phyloP scores from a whole-genome alignment of 2,113 vertebrate genomes.

The Neodon shergylaensis region DNA sequence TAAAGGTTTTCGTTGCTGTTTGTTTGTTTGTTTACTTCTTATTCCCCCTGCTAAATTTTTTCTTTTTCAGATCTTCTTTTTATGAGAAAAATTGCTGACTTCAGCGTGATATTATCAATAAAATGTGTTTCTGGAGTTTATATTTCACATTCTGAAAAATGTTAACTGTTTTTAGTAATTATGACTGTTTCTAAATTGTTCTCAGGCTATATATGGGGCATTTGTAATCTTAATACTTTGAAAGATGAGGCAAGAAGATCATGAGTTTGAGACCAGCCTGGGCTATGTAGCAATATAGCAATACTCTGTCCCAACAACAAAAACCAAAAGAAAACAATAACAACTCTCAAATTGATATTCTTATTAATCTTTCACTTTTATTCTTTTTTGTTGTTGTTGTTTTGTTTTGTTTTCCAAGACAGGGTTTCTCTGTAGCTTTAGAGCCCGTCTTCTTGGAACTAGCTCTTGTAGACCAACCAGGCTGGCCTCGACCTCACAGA shows the following conservation, averaged over 20 bases:
- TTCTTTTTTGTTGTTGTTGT: neutral
- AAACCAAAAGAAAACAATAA: neutral
- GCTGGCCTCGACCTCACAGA: too few species aligned
- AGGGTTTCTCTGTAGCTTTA: too few species aligned
- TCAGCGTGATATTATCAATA: slow-evolving; percentile 37
- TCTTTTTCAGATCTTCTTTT: slow-evolving; percentile 18
- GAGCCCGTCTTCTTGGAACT: too few species aligned
- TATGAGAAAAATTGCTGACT: slow-evolving; percentile 56
- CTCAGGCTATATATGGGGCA: neutral
- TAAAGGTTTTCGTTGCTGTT: neutral
- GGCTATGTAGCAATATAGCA: neutral
- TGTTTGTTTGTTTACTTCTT: slow-evolving; percentile 32
- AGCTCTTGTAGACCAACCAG: too few species aligned
- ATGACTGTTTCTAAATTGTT: slow-evolving; percentile 31
- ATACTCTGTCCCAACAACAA: neutral
- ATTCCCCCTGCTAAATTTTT: neutral
- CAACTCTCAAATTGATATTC: neutral
- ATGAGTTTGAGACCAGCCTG: neutral
- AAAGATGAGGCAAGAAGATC: neutral
- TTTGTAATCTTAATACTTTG: neutral
- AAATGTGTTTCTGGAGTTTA: slow-evolving; percentile 25
- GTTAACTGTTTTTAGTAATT: slow-evolving; percentile 43
- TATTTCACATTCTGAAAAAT: slow-evolving; percentile 63
- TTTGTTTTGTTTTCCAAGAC: too few species aligned
- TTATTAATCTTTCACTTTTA: slow-evolving; percentile 20